These are phyloP conservation scores for Synergus itoensis DNA, from an alignment of 2,888 invertebrate genomes.

Conservation along the genomic window DNA sequence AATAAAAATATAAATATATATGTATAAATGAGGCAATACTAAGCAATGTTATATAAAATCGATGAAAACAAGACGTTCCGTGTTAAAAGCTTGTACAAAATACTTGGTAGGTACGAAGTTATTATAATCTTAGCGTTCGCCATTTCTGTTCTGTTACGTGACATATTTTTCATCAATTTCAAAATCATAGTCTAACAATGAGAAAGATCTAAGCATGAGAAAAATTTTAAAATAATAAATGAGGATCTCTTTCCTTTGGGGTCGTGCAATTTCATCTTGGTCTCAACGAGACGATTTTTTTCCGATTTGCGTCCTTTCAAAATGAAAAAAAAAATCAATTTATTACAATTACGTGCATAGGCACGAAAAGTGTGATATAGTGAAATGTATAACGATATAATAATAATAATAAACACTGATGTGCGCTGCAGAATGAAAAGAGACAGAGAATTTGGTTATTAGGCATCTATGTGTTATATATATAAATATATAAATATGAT, in stretches of 20 bases:
- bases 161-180: constrained; percentile 8
- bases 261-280: constrained; percentile 58
- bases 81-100: constrained; percentile 61
- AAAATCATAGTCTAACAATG: background rate
- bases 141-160: constrained; percentile 48
- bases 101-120: constrained; percentile 44
- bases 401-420: constrained; percentile 31
- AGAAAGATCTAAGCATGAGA: too few relatives aligned
- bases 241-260: constrained; percentile 49
- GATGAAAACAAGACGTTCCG: constrained; percentile 48
- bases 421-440: constrained; percentile 46
- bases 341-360: constrained; percentile 57
- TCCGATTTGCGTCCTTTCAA: constrained; percentile 39
- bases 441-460: constrained; percentile 40
- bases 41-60: constrained; percentile 47
- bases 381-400: constrained; percentile 53
- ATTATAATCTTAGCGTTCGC: constrained; percentile 48
- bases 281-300: constrained; percentile 48
- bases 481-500: constrained; percentile 43
- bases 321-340: constrained; percentile 55
- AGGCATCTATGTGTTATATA: constrained; percentile 40
- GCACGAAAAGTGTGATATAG: constrained; percentile 65
- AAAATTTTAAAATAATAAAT: background rate
- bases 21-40: constrained; percentile 32
- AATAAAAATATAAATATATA: constrained; percentile 44